Evolutionary conservation across 2,888 invertebrate genomes (phyloP).

Genomic region (Rotaria macrura): DNA sequence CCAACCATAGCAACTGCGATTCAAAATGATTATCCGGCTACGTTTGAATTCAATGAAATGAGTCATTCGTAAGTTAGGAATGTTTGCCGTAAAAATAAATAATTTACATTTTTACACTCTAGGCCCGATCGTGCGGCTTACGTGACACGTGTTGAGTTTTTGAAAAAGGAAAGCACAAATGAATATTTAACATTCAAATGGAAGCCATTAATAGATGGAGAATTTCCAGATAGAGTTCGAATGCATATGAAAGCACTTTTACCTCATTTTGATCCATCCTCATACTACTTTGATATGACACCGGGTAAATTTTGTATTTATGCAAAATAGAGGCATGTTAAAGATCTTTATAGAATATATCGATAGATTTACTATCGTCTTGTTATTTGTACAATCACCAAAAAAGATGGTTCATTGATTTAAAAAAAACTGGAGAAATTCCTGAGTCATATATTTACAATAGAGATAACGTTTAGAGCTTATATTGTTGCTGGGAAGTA

Average conservation of each 20-base stretch:
- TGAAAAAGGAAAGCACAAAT: not conserved
- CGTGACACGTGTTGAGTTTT: not conserved
- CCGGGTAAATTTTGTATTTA: not conserved
- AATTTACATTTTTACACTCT: not conserved
- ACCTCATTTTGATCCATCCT: not conserved
- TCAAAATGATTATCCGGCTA: not conserved
- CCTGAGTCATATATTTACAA: too few species aligned
- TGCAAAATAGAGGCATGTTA: too few species aligned
- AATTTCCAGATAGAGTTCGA: not conserved
- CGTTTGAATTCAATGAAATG: not conserved
- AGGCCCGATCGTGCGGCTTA: not conserved
- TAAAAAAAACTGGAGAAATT: too few species aligned
- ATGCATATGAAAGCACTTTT: not conserved
- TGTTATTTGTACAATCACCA: too few species aligned
- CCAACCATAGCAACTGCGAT: not conserved
- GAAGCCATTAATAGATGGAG: not conserved
- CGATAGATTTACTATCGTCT: too few species aligned
- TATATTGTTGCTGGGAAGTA: too few species aligned
- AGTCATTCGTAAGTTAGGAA: not conserved
- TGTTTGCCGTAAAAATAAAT: not conserved
- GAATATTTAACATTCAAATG: not conserved
- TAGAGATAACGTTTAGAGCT: too few species aligned
- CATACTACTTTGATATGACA: not conserved
- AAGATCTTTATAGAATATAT: too few species aligned
- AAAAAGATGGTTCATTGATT: too few species aligned